Percentiles rank a stretch among this genome's conserved stretches.
phyloP scores from a whole-genome alignment of 1,140 invertebrate species.

The Drosophila seguyi region DNA sequence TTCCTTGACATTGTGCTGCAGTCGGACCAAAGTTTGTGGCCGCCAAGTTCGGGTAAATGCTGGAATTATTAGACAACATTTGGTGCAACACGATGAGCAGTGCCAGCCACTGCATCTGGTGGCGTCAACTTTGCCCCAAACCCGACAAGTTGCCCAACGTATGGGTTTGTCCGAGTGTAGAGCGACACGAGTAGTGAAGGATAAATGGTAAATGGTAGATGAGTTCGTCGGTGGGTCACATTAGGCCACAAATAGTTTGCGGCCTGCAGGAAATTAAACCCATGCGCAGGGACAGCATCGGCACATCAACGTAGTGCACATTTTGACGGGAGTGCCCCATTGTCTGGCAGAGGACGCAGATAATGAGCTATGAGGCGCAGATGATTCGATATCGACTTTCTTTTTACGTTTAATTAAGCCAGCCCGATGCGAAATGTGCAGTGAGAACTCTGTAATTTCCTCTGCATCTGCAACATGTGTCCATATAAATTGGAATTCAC shows the following conservation, averaged over 20 bases:
- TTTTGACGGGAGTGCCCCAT: slow-evolving; percentile 65
- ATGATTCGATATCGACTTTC: slow-evolving; percentile 28
- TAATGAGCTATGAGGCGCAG: slow-evolving; percentile 41
- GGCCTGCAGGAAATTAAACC: slow-evolving; percentile 75
- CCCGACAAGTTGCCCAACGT: slow-evolving; percentile 49
- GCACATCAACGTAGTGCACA: slow-evolving; percentile 32
- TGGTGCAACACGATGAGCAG: slow-evolving; percentile 63
- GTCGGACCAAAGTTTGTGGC: slow-evolving; percentile 57
- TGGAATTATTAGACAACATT: slow-evolving; percentile 75
- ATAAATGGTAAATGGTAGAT: slow-evolving; percentile 13
- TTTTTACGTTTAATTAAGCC: slow-evolving; percentile 66
- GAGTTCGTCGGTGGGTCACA: slow-evolving; percentile 43
- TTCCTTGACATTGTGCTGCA: slow-evolving; percentile 50
- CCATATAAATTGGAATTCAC: slow-evolving; percentile 45
- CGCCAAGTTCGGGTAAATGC: slow-evolving; percentile 58
- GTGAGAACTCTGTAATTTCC: slow-evolving; percentile 70
- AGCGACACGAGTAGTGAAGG: neutral
- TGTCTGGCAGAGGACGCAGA: slow-evolving; percentile 37
- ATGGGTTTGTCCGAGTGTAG: slow-evolving; percentile 65
- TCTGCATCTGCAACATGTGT: slow-evolving; percentile 62
- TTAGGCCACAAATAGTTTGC: slow-evolving; percentile 63
- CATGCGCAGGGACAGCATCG: slow-evolving; percentile 55
- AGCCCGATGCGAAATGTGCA: slow-evolving; percentile 53
- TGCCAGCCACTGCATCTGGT: slow-evolving; percentile 21
- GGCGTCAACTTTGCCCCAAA: slow-evolving; percentile 12